Percentiles rank a stretch among this genome's conserved stretches.
phyloP scores from a whole-genome alignment of 1,140 invertebrate species.

The Glossosoma conforme region DNA sequence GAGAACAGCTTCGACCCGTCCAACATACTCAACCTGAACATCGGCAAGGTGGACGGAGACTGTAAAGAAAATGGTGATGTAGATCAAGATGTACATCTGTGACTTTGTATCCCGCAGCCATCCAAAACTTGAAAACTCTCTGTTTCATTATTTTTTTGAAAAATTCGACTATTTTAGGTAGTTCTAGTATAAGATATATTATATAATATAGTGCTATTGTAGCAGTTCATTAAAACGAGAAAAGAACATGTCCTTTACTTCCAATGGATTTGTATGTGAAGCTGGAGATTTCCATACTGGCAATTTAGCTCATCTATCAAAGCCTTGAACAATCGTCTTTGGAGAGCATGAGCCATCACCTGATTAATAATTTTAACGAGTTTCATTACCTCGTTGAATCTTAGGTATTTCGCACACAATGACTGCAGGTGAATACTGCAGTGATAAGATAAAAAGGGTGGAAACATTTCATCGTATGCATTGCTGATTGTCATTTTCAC shows the following conservation, averaged over 20 bases:
- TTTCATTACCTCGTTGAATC: conserved; percentile 2
- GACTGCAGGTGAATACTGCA: conserved; percentile 4
- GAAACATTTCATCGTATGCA: conserved; percentile 8
- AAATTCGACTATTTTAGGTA: too few relatives aligned
- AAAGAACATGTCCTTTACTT: too few relatives aligned
- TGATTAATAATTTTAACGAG: conserved; percentile 3
- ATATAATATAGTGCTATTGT: too few relatives aligned
- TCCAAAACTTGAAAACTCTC: too few relatives aligned
- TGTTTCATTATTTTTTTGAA: too few relatives aligned
- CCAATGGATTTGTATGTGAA: too few relatives aligned
- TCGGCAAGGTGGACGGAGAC: conserved; percentile 20
- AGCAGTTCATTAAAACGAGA: too few relatives aligned
- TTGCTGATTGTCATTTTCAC: too few relatives aligned
- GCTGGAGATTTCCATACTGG: conserved; percentile 1
- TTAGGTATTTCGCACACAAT: neutral
- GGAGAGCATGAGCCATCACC: conserved; percentile 1
- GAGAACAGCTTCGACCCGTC: conserved; percentile 26
- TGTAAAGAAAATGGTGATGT: too few relatives aligned
- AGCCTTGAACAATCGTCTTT: conserved; percentile 4
- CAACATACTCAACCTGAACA: conserved; percentile 22
- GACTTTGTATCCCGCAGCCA: too few relatives aligned
- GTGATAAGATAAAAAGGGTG: conserved; percentile 7
- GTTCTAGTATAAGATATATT: too few relatives aligned
- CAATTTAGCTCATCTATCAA: conserved; percentile 5
- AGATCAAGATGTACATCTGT: too few relatives aligned